Evolutionary conservation across 2,113 vertebrate genomes (phyloP).

Genomic region (Sula dactylatra): DNA sequence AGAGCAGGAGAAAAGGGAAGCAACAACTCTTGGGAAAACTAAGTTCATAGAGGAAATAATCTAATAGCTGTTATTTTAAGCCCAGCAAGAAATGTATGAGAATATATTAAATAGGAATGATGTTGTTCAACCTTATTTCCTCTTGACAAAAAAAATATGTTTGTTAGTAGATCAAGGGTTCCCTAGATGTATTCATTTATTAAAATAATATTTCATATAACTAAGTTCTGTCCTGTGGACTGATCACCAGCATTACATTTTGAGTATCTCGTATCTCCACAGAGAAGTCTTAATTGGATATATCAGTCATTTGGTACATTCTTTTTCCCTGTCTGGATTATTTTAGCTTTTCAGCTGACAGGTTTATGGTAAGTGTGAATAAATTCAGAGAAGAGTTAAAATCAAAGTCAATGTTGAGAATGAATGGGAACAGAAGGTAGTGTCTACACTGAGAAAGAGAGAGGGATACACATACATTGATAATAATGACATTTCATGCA

Average conservation of each 20-base stretch:
- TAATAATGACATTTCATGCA: not conserved
- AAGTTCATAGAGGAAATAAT: not conserved
- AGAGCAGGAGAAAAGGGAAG: not conserved
- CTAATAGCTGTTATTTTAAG: not conserved
- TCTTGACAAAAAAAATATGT: not conserved
- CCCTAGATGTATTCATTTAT: slow-evolving; percentile 37
- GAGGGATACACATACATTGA: not conserved
- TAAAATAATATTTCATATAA: slow-evolving; percentile 53
- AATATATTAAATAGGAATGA: not conserved
- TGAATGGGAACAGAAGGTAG: not conserved
- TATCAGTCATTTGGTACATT: slow-evolving; percentile 43
- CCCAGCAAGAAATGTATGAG: not conserved
- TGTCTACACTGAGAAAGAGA: not conserved
- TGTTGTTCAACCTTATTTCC: not conserved
- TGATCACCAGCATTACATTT: slow-evolving; percentile 26
- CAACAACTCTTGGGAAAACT: not conserved
- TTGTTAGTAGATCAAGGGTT: not conserved
- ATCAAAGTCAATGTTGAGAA: not conserved
- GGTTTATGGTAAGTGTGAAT: not conserved
- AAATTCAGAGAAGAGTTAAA: slow-evolving; percentile 16
- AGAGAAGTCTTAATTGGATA: slow-evolving; percentile 40
- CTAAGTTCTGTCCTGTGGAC: not conserved
- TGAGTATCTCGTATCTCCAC: not conserved
- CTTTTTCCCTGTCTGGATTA: not conserved
- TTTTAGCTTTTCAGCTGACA: not conserved